Conservation (phyloP, 2,113 vertebrate genomes). For the Lepidothrix coronata region DNA sequence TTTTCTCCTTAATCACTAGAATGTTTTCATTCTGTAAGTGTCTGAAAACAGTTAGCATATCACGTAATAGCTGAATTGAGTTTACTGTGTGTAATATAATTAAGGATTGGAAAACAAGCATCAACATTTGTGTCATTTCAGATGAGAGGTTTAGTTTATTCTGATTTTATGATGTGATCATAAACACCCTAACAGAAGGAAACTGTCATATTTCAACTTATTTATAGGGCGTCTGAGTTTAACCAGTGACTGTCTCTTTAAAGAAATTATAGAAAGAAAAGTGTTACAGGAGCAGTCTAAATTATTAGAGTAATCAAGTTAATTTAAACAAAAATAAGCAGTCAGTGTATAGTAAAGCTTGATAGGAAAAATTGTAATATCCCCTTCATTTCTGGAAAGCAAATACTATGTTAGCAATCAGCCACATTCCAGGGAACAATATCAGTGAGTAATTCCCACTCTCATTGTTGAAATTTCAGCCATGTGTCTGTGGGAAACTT, state of each 20-base stretch:
- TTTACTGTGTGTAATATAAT: not conserved
- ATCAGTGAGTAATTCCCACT: not conserved
- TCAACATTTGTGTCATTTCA: not conserved
- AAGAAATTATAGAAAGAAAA: not conserved
- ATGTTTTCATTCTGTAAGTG: not conserved
- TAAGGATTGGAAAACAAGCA: not conserved
- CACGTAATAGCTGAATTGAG: not conserved
- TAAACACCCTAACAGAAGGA: not conserved
- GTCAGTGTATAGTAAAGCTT: not conserved
- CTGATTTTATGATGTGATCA: not conserved
- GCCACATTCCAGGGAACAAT: not conserved
- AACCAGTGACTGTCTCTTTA: not conserved
- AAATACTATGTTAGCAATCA: not conserved
- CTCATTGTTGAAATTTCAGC: not conserved
- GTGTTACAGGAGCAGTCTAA: not conserved
- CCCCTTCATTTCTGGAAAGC: not conserved
- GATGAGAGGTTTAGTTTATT: not conserved
- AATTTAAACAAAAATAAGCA: not conserved
- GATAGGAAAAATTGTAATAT: not conserved
- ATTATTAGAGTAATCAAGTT: not conserved
- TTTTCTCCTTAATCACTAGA: slow-evolving; percentile 29
- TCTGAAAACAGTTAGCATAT: not conserved
- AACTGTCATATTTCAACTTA: not conserved
- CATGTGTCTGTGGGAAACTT: not conserved
- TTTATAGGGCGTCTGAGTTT: not conserved